Base-by-base conservation (phyloP, 2,797 vertebrate genomes). In the Mallotus villosus region DNA sequence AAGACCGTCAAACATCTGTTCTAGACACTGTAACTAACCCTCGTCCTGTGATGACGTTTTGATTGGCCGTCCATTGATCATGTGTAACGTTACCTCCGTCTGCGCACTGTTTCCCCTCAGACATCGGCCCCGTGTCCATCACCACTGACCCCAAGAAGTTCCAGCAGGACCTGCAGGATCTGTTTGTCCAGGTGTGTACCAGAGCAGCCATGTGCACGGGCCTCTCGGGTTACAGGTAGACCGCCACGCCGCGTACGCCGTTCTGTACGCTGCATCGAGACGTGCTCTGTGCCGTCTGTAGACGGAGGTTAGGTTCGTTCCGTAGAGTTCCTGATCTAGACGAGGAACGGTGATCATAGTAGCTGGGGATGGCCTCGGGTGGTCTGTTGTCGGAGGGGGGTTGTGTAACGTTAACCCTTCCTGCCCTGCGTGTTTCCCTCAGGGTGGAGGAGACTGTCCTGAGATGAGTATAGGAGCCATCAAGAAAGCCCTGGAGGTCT, bases 401-500 rank as follows among this genome's bases (percentile, higher is more conserved):
- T 14, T 3, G 41, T 46, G 41, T 46, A 46, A 46, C 9, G 41
- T 12, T 8, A 46, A 46, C 12, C 41, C 41, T 46, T 46, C 41
- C 41, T 21, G 22, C 12, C 8, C 6, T n/a, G 22, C 0, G 65
- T 53, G 46, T 29, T 34, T 75, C 55, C 46, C 63, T 9, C 82
- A 99, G 97, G 97, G 97, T 0, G 97, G 97, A 0, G 97, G 97
- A 0, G 97, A 99, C 86, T 99, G 97, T 79, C 97, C 97, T 0
- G 96, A 99, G 90, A 98, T 98, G 97, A 98, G 97, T 0, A 87
- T 98, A 41, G 95, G 94, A 3, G 97, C 97, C 82, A 96, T 99
- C 82, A 95, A 94, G 83, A 92, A 88, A 58, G 97, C 97, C 0
- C 86, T 97, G 84, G 96, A 98, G 78, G 90, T 97, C 46, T 95